A percentile compares a stretch with the other conserved stretches of the same genome.
Conservation (phyloP, 2,888 invertebrate genomes). For the Silvanus unidentatus region DNA sequence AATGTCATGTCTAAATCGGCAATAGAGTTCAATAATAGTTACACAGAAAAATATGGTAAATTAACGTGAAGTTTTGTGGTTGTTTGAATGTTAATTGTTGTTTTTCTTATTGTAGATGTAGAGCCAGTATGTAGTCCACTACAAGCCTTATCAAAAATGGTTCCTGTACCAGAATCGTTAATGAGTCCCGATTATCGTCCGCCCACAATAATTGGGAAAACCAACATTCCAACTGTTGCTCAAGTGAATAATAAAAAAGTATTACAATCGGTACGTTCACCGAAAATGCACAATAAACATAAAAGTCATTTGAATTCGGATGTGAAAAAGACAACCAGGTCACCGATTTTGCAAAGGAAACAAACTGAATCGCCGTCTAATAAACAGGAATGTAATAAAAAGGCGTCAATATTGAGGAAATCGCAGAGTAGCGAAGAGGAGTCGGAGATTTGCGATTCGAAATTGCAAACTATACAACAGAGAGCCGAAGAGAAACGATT, state of each 20-base stretch:
- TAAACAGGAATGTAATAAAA: slow-evolving; percentile 15
- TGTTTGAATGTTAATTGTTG: too few relatives aligned
- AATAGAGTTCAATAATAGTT: not conserved
- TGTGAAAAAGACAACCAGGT: not conserved
- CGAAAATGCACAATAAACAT: slow-evolving; percentile 21
- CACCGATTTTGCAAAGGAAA: slow-evolving; percentile 25
- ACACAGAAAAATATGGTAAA: slow-evolving; percentile 37
- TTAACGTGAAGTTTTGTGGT: not conserved
- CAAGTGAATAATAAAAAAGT: slow-evolving; percentile 6
- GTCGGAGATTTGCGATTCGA: slow-evolving; percentile 61
- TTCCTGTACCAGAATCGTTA: slow-evolving; percentile 80
- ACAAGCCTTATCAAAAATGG: slow-evolving; percentile 78
- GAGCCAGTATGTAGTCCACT: slow-evolving; percentile 54
- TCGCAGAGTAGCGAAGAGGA: slow-evolving; percentile 55
- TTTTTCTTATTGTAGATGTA: slow-evolving; percentile 29
- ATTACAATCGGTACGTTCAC: slow-evolving; percentile 24
- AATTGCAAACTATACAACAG: slow-evolving; percentile 59
- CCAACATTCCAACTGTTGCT: slow-evolving; percentile 10
- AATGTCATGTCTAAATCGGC: slow-evolving; percentile 34
- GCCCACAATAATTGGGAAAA: slow-evolving; percentile 27
- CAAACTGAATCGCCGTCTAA: not conserved
- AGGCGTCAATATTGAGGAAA: slow-evolving; percentile 34
- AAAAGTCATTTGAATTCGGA: not conserved
- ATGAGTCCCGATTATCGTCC: slow-evolving; percentile 75
- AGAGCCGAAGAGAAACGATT: slow-evolving; percentile 50